phyloP scores from a whole-genome alignment of 2,888 invertebrate genomes.

The Drosophila dives region DNA sequence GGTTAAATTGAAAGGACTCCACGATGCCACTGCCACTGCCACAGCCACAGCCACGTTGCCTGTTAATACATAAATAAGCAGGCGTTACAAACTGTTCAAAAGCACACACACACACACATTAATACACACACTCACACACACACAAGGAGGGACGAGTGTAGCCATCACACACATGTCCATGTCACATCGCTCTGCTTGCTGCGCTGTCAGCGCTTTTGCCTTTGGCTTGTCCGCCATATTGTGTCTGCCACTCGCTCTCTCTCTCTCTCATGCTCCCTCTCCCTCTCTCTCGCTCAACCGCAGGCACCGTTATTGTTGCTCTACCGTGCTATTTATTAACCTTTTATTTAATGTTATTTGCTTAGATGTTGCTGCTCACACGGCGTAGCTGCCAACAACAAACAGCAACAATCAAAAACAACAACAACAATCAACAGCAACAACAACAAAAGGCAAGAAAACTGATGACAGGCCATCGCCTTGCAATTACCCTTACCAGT shows the following conservation, averaged over 20 bases:
- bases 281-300: conserved; percentile 25
- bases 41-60: conserved; percentile 13
- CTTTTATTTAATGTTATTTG: conserved; percentile 78
- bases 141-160: conserved; percentile 23
- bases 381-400: conserved; percentile 21
- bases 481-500: conserved; percentile 70
- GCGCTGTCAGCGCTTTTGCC: conserved; percentile 48
- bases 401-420: conserved; percentile 9
- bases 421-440: conserved; percentile 9
- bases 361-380: conserved; percentile 59
- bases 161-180: conserved; percentile 71
- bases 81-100: conserved; percentile 72
- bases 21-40: conserved; percentile 1
- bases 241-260: conserved; percentile 42
- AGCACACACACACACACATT: conserved; percentile 35
- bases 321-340: conserved; percentile 73
- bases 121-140: conserved; percentile 15
- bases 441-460: conserved; percentile 43
- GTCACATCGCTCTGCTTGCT: conserved; percentile 44
- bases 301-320: conserved; percentile 45
- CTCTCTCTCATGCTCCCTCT: conserved; percentile 25
- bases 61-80: conserved; percentile 72
- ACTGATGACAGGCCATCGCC: conserved; percentile 78
- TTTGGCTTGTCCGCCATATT: conserved; percentile 69
- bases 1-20: conserved; percentile 75